Conservation (phyloP, 2,797 vertebrate genomes). For the Mormyrops boulengeri region DNA sequence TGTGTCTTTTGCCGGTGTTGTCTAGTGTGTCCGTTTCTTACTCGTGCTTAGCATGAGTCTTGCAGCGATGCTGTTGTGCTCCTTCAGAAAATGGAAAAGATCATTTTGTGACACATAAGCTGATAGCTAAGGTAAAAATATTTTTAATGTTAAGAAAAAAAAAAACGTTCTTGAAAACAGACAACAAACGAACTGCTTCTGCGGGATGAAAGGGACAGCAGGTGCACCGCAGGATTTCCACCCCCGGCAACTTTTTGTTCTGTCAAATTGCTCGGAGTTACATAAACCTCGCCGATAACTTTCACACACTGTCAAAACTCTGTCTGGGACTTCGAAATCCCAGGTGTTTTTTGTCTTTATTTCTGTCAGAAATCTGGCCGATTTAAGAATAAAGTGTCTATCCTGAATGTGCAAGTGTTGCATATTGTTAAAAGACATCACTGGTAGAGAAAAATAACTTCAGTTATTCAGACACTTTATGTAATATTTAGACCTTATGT, state of each 20-base stretch:
- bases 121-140: constrained; percentile 2
- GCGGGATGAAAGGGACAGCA: neutral
- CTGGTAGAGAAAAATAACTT: neutral
- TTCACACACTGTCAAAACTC: constrained; percentile 14
- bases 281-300: neutral
- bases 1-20: neutral
- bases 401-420: neutral
- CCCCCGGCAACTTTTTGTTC: neutral
- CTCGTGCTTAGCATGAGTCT: neutral
- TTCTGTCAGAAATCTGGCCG: neutral
- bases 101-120: neutral
- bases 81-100: neutral
- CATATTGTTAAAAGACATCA: neutral
- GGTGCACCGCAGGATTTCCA: neutral
- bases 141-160: neutral
- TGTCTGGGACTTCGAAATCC: neutral
- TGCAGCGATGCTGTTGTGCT: neutral
- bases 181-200: constrained; percentile 3
- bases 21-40: neutral
- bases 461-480: neutral
- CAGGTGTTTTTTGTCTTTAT: neutral
- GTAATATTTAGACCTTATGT: neutral
- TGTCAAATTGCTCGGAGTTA: neutral
- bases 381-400: constrained; percentile 8
- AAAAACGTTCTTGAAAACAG: neutral